Evolutionary conservation across 2,113 vertebrate genomes (phyloP).

Genomic region (Ranitomeya imitator): DNA sequence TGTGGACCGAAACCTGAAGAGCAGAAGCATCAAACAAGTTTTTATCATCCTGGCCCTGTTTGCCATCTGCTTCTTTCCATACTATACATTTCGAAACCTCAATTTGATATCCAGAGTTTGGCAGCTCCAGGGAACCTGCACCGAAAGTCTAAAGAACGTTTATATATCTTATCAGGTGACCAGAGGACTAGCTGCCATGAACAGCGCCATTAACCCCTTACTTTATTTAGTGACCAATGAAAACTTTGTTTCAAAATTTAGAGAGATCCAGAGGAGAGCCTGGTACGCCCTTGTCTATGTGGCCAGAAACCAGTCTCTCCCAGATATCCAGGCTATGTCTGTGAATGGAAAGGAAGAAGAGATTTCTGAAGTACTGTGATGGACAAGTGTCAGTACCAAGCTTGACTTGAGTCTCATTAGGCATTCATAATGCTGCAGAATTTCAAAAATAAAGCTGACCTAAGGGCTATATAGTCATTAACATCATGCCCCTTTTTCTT

Average conservation of each 20-base stretch:
- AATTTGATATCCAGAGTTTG: conserved; percentile 72
- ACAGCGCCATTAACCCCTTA: conserved; percentile 80
- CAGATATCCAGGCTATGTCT: conserved; percentile 6
- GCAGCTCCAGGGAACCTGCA: conserved; percentile 58
- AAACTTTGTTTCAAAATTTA: conserved; percentile 62
- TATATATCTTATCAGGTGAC: conserved; percentile 76
- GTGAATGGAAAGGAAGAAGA: conserved; percentile 32
- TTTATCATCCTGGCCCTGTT: conserved; percentile 76
- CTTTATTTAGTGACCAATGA: conserved; percentile 72
- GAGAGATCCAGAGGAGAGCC: conserved; percentile 12
- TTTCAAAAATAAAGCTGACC: too few species aligned
- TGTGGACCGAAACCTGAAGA: conserved; percentile 64
- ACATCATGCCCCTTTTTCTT: too few species aligned
- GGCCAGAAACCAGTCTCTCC: neutral
- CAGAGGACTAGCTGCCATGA: conserved; percentile 77
- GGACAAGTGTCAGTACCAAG: neutral
- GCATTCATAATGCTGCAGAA: too few species aligned
- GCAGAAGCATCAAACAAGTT: conserved; percentile 71
- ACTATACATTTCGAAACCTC: conserved; percentile 77
- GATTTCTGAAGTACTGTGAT: conserved; percentile 60
- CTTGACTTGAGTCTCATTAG: too few species aligned
- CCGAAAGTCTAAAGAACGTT: conserved; percentile 60
- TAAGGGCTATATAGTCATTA: too few species aligned
- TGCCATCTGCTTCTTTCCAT: conserved; percentile 78
- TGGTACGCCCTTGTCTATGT: neutral